Conservation (phyloP, 2,797 vertebrate genomes). For the Nannoperca obscura region DNA sequence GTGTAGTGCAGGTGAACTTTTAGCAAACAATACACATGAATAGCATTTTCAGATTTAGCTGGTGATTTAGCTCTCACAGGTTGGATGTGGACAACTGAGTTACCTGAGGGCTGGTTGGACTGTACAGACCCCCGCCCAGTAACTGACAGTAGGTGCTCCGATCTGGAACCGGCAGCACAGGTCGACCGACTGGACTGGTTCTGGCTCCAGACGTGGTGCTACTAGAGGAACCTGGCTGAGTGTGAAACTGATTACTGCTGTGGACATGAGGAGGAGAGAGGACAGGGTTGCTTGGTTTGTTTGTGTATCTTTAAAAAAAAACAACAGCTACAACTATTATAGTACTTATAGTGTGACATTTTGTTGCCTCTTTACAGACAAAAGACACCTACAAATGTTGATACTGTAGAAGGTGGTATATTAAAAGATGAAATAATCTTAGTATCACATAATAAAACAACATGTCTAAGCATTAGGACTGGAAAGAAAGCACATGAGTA, state of each 20-base stretch:
- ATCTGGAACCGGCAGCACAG: conserved; percentile 83
- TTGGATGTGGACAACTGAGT: not conserved
- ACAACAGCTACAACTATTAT: not conserved
- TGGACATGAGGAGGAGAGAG: not conserved
- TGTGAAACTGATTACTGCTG: conserved; percentile 80
- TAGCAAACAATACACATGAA: not conserved
- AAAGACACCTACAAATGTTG: not conserved
- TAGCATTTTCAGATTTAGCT: not conserved
- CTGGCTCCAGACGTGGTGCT: conserved; percentile 75
- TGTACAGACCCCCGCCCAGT: conserved; percentile 83
- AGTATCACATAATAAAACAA: not conserved
- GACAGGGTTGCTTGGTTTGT: not conserved
- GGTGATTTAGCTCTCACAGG: not conserved
- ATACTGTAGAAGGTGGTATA: too few species aligned
- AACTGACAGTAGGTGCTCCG: conserved; percentile 79
- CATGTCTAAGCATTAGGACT: not conserved
- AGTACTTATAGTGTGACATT: not conserved
- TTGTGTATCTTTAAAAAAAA: not conserved
- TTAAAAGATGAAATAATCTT: not conserved
- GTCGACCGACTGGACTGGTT: conserved; percentile 73
- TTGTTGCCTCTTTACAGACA: not conserved
- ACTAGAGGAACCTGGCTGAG: conserved; percentile 72
- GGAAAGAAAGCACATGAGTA: not conserved
- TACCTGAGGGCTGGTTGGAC: conserved; percentile 83
- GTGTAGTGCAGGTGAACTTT: not conserved